Percentiles rank a stretch among this genome's conserved stretches.
phyloP scores from a whole-genome alignment of 1,140 invertebrate species.

The Drosophila repletoides region DNA sequence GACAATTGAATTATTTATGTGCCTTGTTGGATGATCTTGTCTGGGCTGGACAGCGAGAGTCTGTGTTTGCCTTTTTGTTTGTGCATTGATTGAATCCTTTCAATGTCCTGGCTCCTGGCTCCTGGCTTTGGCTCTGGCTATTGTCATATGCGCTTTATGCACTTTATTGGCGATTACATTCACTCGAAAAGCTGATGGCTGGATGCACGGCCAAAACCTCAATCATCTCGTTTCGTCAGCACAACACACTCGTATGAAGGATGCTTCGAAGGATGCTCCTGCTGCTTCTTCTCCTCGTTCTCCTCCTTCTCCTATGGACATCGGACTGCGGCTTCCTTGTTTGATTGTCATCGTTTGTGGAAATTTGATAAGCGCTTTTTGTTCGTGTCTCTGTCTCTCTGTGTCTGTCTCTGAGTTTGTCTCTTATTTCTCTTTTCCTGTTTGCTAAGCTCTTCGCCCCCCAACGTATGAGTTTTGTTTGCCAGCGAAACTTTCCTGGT shows the following conservation, averaged over 20 bases:
- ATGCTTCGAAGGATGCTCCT: constrained; percentile 6
- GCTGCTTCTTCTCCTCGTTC: background rate
- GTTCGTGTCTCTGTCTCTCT: constrained; percentile 28
- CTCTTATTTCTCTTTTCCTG: constrained; percentile 28
- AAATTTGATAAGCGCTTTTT: constrained; percentile 80
- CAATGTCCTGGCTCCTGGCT: constrained; percentile 28
- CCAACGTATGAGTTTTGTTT: constrained; percentile 58
- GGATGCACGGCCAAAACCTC: constrained; percentile 38
- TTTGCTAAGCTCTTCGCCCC: background rate
- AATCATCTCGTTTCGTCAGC: constrained; percentile 61
- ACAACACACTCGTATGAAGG: background rate
- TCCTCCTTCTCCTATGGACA: background rate
- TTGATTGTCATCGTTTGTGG: constrained; percentile 79
- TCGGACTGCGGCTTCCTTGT: constrained; percentile 36
- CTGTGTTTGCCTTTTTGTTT: constrained; percentile 66
- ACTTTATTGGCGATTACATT: constrained; percentile 80
- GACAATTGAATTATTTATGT: constrained; percentile 81
- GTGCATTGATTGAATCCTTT: constrained; percentile 74
- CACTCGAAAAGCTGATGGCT: constrained; percentile 58
- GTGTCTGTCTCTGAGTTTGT: constrained; percentile 22
- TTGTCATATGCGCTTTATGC: constrained; percentile 75
- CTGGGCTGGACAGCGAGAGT: constrained; percentile 18
- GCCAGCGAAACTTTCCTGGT: constrained; percentile 71
- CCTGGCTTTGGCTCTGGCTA: constrained; percentile 20
- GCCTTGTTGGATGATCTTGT: constrained; percentile 39